Percentiles rank a stretch among this genome's conserved stretches.
These are phyloP conservation scores for Pterocles orientalis DNA, from an alignment of 2,113 vertebrate species.

Conservation along the genomic window DNA sequence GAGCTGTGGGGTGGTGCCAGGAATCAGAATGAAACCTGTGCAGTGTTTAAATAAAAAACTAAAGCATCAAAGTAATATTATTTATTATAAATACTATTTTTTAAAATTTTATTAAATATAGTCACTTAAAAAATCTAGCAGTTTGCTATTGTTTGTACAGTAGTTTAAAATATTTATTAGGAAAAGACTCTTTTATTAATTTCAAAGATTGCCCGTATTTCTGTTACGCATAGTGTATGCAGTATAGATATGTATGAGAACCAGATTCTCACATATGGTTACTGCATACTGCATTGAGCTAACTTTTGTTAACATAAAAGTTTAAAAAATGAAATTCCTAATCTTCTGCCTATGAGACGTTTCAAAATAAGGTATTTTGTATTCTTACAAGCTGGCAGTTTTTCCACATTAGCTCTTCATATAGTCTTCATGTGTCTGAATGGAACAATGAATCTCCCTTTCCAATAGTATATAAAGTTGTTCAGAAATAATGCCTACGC, in stretches of 20 bases:
- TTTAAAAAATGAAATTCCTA: background rate
- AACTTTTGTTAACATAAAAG: background rate
- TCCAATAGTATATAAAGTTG: background rate
- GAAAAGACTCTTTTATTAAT: background rate
- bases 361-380: background rate
- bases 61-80: too few relatives aligned
- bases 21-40: background rate
- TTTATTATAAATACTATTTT: background rate
- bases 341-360: background rate
- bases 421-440: background rate
- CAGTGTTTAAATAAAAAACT: background rate
- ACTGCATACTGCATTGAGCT: background rate
- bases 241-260: background rate
- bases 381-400: background rate
- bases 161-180: background rate
- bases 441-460: background rate
- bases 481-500: background rate
- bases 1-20: background rate
- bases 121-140: background rate
- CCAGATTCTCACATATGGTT: background rate
- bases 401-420: background rate
- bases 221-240: background rate
- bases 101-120: background rate
- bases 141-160: background rate
- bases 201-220: background rate